Conservation (phyloP, 2,888 invertebrate genomes). For the Drepanosiphum platanoidis region DNA sequence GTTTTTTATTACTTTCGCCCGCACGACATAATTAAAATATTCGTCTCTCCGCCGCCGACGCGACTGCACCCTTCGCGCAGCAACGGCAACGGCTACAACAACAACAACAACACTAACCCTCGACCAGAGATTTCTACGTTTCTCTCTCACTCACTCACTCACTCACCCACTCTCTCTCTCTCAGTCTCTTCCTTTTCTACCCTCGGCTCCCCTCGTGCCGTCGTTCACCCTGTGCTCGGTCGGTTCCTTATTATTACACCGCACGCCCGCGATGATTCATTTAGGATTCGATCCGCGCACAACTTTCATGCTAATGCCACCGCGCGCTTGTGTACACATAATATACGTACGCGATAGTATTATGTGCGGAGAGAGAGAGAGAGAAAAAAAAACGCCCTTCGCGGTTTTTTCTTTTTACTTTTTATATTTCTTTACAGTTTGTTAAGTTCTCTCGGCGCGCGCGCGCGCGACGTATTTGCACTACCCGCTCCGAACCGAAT, state of each 20-base stretch:
- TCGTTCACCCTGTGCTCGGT: background rate
- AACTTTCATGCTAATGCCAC: slow-evolving; percentile 54
- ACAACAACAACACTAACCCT: slow-evolving; percentile 24
- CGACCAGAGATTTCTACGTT: slow-evolving; percentile 9
- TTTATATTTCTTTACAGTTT: slow-evolving; percentile 59
- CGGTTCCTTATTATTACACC: slow-evolving; percentile 32
- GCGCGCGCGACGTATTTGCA: slow-evolving; percentile 40
- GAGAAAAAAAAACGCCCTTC: slow-evolving; percentile 56
- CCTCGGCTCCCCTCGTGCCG: background rate
- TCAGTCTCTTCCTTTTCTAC: background rate
- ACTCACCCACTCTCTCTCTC: background rate
- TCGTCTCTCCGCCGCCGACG: slow-evolving; percentile 5
- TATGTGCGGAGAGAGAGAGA: too few species aligned
- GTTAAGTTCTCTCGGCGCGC: slow-evolving; percentile 47
- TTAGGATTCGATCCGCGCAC: slow-evolving; percentile 29
- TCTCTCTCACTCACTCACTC: background rate
- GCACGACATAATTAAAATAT: slow-evolving; percentile 47
- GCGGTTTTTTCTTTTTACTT: slow-evolving; percentile 48
- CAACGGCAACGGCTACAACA: background rate
- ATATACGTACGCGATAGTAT: background rate
- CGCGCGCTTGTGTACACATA: background rate
- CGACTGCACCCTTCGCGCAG: background rate
- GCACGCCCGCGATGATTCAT: slow-evolving; percentile 46
- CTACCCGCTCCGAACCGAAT: background rate
- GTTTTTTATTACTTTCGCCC: slow-evolving; percentile 12